Conservation (phyloP, 2,113 vertebrate genomes). For the Notarius quadriscutis region DNA sequence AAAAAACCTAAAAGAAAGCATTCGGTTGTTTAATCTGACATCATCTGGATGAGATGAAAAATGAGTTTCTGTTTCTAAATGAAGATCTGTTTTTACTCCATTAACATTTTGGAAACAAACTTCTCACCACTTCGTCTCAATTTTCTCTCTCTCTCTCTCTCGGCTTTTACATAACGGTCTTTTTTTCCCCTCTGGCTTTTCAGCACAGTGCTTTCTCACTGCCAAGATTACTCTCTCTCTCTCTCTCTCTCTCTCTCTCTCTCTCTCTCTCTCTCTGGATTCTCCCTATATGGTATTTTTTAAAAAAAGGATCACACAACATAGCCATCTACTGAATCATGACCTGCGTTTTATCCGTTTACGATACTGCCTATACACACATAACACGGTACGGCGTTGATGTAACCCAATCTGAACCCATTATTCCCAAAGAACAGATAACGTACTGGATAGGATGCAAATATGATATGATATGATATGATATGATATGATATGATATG, state of each 20-base stretch:
- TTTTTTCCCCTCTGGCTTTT: not conserved
- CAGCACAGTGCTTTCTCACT: not conserved
- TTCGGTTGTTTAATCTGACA: not conserved
- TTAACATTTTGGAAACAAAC: conserved; percentile 10
- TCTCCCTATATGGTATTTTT: conserved; percentile 10
- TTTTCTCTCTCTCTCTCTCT: not conserved
- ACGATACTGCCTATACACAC: not conserved
- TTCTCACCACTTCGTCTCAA: not conserved
- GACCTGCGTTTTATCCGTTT: not conserved
- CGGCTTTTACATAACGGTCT: conserved; percentile 2
- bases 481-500: not conserved
- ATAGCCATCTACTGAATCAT: not conserved
- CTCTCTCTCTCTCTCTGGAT: not conserved
- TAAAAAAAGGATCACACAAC: not conserved
- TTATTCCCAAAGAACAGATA: not conserved
- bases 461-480: not conserved
- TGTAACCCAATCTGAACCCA: not conserved
- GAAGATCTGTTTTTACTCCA: not conserved
- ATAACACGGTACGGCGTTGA: no score
- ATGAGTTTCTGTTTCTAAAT: conserved; percentile 14
- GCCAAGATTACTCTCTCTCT: not conserved
- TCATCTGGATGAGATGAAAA: not conserved
- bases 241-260: not conserved
- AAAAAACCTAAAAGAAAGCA: not conserved
- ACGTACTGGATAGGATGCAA: not conserved